Base-by-base conservation (phyloP, 2,797 vertebrate genomes). In the Nothura maculosa region DNA sequence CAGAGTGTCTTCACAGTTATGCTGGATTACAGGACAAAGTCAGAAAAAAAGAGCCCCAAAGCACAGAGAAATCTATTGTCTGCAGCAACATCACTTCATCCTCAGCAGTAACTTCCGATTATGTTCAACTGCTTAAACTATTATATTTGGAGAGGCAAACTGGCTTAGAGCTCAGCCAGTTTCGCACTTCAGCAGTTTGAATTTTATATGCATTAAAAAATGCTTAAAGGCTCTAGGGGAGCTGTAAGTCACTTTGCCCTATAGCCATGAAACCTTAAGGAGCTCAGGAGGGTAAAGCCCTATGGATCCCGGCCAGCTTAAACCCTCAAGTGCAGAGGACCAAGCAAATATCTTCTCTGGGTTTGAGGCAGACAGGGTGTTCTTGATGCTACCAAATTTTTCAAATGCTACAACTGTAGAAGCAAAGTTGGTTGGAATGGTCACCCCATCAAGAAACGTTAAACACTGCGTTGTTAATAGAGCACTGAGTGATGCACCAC, bases 181-280 rank as follows among this genome's bases (percentile, higher is more conserved):
- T 90, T 92, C 90, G 85, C 70, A 60, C 83, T 90, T 90, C 57
- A 85, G 45, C 40, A 58, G 66, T 90, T 87, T 54, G 81, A n/a
- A 80, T 87, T 90, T 91, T 87, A 50, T 75, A 47, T 83, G 79
- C 72, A 87, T 87, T 60, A 70, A 77, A 77, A 87, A 92, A 86
- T 69, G 45, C n/a, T 84, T 84, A 86, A 88, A 92, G 75, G 62
- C 78, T 75, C 12, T 85, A 92, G 78, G 50, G 84, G 22, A 90
- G 54, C 81, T 90, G 45, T 88, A 95, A 96, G 83, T 84, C 82
- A 82, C 84, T 95, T 93, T 77, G 45, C 62, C 93, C 70, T 72
- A 40, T 68, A 68, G 24, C 72, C 2, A 0, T 94, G 79, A 93
- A 94, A 78, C 68, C 58, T 80, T 93, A 89, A 96, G 88, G 61